Evolutionary conservation across 2,797 vertebrate species (phyloP), one percentile per base, ranked within the genome.

Genomic region (Crenuchus spilurus): DNA sequence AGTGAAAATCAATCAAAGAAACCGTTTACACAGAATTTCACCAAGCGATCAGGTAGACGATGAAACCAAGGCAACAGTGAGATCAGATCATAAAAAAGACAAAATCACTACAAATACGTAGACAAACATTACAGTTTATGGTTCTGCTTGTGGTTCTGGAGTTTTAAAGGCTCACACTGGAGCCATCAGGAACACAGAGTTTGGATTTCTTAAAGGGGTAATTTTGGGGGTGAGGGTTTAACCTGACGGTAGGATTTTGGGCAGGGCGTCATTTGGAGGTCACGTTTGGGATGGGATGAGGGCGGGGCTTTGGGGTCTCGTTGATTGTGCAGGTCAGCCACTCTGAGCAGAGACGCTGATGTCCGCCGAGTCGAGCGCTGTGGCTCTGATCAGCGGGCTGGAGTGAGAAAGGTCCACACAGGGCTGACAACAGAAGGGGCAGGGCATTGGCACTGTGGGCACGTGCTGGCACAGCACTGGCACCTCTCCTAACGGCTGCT

Each of bases 401-500:
- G 72, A 78, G 76, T 74, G 65, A 63, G 31, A 31, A 28, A 44
- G 28, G 49, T 68, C 66, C 31, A 66, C 52, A 48, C 55, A 69
- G 37, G 54, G 62, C 22, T 42, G 62, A 31, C 58, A 42, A 2
- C 22, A 62, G 24, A 54, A 35, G 44, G 60, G 58, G 52, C 18
- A 31, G 30, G 18, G 16, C 44, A 41, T 30, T 80, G 77, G 48
- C 60, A 44, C 26, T 44, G 48, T 6, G 10, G 35, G 24, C 35
- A 61, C 18, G 3, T 6, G 39, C 49, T 58, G 39, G 52, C 24
- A 48, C 8, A 30, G 6, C 14, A 37, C 39, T 10, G 24, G 30
- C 35, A 16, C 51, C 49, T 28, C 63, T 61, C 76, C 88, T 95
- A 95, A 86, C 94, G 94, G 85, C 91, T 99, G 91, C 93, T 97